These are phyloP conservation scores for Achatina immaculata DNA, from an alignment of 1,140 invertebrate species.

Conservation along the genomic window DNA sequence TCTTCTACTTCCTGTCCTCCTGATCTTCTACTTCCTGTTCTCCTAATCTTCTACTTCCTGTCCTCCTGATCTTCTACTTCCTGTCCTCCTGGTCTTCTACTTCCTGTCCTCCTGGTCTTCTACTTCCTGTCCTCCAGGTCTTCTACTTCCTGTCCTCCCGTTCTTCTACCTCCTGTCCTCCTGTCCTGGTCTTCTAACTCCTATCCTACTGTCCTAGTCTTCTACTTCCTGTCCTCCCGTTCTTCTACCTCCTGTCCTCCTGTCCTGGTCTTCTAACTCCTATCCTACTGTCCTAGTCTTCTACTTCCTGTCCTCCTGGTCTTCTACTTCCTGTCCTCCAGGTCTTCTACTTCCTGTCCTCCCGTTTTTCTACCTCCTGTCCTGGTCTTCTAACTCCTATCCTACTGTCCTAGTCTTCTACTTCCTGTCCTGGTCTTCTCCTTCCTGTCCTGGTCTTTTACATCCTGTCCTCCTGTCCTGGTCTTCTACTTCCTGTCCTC, in stretches of 20 bases:
- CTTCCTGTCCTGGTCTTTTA: too few relatives aligned
- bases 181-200: not conserved
- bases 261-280: not conserved
- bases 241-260: not conserved
- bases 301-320: not conserved
- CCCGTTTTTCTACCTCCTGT: too few relatives aligned
- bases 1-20: conserved; percentile 1
- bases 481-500: not conserved
- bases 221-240: not conserved
- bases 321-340: not conserved
- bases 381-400: not conserved
- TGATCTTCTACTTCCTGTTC: conserved; percentile 1
- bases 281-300: not conserved
- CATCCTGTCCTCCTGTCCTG: not conserved
- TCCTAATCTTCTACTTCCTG: not conserved
- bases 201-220: not conserved
- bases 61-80: not conserved
- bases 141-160: not conserved
- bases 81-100: too few relatives aligned
- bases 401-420: not conserved
- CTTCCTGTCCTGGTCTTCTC: too few relatives aligned
- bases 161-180: not conserved
- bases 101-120: too few relatives aligned
- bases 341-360: not conserved
- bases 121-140: not conserved